phyloP scores from a whole-genome alignment of 2,113 vertebrate species.

The Campylomormyrus numenius region DNA sequence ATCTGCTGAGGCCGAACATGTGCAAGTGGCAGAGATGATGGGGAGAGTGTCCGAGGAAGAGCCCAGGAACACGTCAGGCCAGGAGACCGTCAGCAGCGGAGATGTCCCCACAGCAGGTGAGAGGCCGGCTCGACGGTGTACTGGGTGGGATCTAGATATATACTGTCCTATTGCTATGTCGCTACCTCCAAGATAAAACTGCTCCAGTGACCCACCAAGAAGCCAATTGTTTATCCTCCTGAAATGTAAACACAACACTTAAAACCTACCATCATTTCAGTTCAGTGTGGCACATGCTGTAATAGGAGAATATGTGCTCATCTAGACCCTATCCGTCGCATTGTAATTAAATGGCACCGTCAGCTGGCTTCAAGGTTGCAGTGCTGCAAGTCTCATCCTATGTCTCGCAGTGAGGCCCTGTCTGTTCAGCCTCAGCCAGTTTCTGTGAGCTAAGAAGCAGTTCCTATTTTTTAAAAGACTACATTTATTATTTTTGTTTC shows the following conservation, averaged over 20 bases:
- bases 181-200: not conserved
- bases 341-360: not conserved
- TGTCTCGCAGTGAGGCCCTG: not conserved
- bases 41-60: constrained; percentile 13
- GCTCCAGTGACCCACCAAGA: not conserved
- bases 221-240: not conserved
- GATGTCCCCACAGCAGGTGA: not conserved
- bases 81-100: not conserved
- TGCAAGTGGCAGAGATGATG: constrained; percentile 12
- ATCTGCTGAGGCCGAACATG: not conserved
- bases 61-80: not conserved
- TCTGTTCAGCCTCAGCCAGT: not conserved
- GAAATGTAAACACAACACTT: not conserved
- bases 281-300: not conserved
- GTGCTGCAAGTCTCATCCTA: not conserved
- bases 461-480: not conserved
- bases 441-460: not conserved
- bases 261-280: not conserved
- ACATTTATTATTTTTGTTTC: not conserved
- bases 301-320: not conserved
- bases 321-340: not conserved
- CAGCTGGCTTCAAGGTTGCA: not conserved
- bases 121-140: not conserved
- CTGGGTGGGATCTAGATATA: not conserved
- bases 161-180: not conserved